Percentiles rank a stretch among this genome's conserved stretches.
phyloP scores from a whole-genome alignment of 2,888 invertebrate genomes.

The Hybos culiciformis region DNA sequence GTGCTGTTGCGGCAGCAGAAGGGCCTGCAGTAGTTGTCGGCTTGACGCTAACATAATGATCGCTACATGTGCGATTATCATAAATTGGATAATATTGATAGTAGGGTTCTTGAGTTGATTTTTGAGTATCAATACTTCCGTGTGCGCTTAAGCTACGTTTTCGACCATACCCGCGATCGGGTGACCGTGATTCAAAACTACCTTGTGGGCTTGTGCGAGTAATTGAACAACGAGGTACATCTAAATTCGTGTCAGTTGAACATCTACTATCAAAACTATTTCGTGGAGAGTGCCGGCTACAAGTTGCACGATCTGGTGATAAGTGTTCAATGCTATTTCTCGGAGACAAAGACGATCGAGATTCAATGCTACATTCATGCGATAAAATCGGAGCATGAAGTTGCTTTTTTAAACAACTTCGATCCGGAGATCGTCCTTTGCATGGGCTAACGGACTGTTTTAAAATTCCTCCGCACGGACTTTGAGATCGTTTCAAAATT shows the following conservation, averaged over 20 bases:
- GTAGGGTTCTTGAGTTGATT: slow-evolving; percentile 23
- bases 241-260: slow-evolving; percentile 29
- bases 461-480: slow-evolving; percentile 26
- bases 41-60: slow-evolving; percentile 30
- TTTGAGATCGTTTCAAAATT: slow-evolving; percentile 29
- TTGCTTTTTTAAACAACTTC: slow-evolving; percentile 31
- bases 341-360: slow-evolving; percentile 31
- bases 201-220: slow-evolving; percentile 24
- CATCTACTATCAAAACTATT: slow-evolving; percentile 33
- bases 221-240: slow-evolving; percentile 20
- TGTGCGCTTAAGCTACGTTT: slow-evolving; percentile 35
- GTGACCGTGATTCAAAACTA: slow-evolving; percentile 26
- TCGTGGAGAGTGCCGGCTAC: slow-evolving; percentile 31
- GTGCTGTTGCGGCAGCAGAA: slow-evolving; percentile 10
- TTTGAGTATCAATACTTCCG: slow-evolving; percentile 30
- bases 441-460: slow-evolving; percentile 30
- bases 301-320: slow-evolving; percentile 29
- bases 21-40: slow-evolving; percentile 15
- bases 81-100: slow-evolving; percentile 34
- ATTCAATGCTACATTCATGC: slow-evolving; percentile 30
- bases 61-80: slow-evolving; percentile 32
- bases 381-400: slow-evolving; percentile 17
- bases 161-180: slow-evolving; percentile 21
- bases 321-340: slow-evolving; percentile 31
- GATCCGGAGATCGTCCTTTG: slow-evolving; percentile 33